Evolutionary conservation across 2,113 vertebrate species (phyloP).

Genomic region (Anthoscopus minutus): DNA sequence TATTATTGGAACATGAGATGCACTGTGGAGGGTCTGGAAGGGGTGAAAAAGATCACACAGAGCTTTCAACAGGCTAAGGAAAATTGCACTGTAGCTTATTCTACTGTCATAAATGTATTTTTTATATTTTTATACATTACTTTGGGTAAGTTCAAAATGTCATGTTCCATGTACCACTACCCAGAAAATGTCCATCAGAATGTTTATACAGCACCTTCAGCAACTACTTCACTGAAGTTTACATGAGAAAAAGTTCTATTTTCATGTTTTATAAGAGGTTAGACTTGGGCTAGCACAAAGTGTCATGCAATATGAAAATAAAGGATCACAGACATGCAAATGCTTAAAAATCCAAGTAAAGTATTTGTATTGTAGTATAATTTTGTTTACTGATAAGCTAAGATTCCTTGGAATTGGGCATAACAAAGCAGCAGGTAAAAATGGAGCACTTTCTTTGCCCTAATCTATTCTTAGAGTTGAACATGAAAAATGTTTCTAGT

Average conservation of each 20-base stretch:
- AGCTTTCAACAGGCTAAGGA: not conserved
- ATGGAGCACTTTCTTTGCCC: not conserved
- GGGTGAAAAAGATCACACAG: not conserved
- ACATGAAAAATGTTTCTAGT: not conserved
- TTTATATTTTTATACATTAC: slow-evolving; percentile 31
- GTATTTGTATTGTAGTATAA: not conserved
- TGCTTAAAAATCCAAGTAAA: not conserved
- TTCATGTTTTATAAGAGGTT: not conserved
- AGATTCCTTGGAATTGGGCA: not conserved
- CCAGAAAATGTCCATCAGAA: not conserved
- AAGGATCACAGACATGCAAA: not conserved
- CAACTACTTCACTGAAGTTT: not conserved
- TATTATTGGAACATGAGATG: not conserved
- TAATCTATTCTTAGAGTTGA: not conserved
- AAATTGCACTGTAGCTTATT: slow-evolving; percentile 40
- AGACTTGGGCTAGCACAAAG: not conserved
- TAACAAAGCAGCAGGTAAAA: not conserved
- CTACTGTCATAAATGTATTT: not conserved
- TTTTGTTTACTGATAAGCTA: not conserved
- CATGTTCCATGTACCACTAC: not conserved
- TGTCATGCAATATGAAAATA: not conserved
- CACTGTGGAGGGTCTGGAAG: not conserved
- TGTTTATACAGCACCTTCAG: slow-evolving; percentile 5
- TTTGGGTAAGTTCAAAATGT: not conserved
- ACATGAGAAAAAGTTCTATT: not conserved